Conservation (phyloP, 2,797 vertebrate genomes). For the Falco naumanni region DNA sequence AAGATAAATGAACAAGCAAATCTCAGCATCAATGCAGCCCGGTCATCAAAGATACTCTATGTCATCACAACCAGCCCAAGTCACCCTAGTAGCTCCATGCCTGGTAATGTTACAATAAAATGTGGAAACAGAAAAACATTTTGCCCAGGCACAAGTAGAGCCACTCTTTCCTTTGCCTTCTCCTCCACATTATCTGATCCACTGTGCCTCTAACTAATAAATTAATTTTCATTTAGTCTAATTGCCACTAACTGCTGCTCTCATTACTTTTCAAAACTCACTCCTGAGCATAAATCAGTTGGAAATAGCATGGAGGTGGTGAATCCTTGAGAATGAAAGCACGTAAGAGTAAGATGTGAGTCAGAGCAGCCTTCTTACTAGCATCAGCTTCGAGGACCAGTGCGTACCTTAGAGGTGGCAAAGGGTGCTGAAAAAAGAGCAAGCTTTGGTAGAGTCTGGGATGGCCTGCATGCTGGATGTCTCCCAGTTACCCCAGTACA, state of each 20-base stretch:
- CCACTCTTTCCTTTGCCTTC: not conserved
- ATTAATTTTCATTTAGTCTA: not conserved
- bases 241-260: not conserved
- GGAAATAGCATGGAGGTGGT: not conserved
- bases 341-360: not conserved
- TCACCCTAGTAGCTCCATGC: conserved; percentile 87
- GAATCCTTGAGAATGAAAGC: not conserved
- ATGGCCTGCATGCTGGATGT: not conserved
- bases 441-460: not conserved
- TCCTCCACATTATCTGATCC: not conserved
- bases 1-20: conserved; percentile 86
- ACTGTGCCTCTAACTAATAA: not conserved
- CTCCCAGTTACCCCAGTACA: not conserved
- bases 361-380: not conserved
- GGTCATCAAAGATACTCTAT: conserved; percentile 91
- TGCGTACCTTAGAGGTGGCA: not conserved
- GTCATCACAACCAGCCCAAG: conserved; percentile 96
- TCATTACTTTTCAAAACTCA: not conserved
- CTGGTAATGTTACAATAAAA: conserved; percentile 83
- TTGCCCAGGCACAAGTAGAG: not conserved
- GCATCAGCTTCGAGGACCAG: not conserved
- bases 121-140: not conserved
- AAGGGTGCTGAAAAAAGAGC: not conserved
- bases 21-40: conserved; percentile 82
- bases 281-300: not conserved